Evolutionary conservation across 2,797 vertebrate genomes (phyloP), one percentile per base, ranked within the genome.

Genomic region (Pangasius krempfi): DNA sequence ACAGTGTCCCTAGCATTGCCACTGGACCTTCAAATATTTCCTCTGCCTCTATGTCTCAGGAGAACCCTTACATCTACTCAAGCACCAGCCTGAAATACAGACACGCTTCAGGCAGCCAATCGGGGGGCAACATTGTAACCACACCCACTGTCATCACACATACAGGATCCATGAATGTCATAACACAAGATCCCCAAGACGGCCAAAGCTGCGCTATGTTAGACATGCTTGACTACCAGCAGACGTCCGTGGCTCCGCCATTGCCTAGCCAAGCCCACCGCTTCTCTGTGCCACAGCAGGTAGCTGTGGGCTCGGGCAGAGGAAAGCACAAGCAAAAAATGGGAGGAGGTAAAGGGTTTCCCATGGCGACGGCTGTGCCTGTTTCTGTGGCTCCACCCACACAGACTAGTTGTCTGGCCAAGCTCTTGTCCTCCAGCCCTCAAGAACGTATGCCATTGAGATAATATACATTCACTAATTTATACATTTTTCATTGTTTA

Each of bases 381-480:
- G 1, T 86, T 88, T 40, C 89, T 52, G 0, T 87, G 86, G 52
- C 68, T 85, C 40, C 90, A 5, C 78, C 94, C 44, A 64, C 92
- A 3, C 92, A 95, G 84, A 93, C 93, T 2, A 95, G 96, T 92
- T 97, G 97, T 93, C 94, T 97, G 84, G 97, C 96, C 12, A 96
- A 97, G 91, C 96, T 98, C 84, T 96, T 98, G 7, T 96, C 95
- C 68, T 94, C 94, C 27, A 86, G 92, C 86, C 37, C 92, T 85
- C 92, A 91, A 18, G 95, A 96, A 83, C 93, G 96, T 96, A 91
- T 94, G 95, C 94, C 88, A 30, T 10, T 52, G 16, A 73, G 10
- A 72, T 80, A 40, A 40, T 8, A 54, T 54, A 56, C 20, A 72
- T 66, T 85, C 40, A 44, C 16, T 56, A 12, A 56, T 20, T 52